A percentile compares a stretch with the other conserved stretches of the same genome.
Conservation (phyloP, 2,888 invertebrate species). For the Cremastinae sp. region DNA sequence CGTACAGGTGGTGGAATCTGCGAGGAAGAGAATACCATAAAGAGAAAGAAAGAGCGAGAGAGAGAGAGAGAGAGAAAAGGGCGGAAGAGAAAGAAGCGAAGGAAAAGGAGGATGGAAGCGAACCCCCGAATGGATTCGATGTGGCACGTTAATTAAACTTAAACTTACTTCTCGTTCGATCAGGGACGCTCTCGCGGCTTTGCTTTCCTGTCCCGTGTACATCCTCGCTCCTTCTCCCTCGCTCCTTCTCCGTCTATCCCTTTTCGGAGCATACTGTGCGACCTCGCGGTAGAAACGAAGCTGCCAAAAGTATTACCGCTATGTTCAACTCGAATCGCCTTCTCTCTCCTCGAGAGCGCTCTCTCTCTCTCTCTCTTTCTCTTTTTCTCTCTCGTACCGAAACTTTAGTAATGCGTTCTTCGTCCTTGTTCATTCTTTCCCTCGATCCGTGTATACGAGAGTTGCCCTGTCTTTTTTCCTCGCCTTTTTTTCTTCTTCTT, state of each 20-base stretch:
- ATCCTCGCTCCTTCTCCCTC: conserved; percentile 36
- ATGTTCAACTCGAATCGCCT: conserved; percentile 64
- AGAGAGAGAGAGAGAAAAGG: conserved; percentile 5
- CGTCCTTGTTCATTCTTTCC: conserved; percentile 20
- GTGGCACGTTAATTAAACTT: conserved; percentile 77
- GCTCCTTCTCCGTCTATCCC: conserved; percentile 37
- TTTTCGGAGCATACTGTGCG: conserved; percentile 47
- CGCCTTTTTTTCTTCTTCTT: too few species aligned
- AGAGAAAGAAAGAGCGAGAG: conserved; percentile 31
- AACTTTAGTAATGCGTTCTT: conserved; percentile 59
- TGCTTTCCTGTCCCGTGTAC: conserved; percentile 61
- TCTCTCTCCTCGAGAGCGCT: conserved; percentile 28
- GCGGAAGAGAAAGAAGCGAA: conserved; percentile 4
- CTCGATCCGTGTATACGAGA: conserved; percentile 30
- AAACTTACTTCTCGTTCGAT: conserved; percentile 71
- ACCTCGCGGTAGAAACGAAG: conserved; percentile 63
- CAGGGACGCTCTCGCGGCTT: conserved; percentile 60
- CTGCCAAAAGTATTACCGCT: conserved; percentile 75
- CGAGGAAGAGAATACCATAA: too few species aligned
- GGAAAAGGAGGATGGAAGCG: conserved; percentile 60
- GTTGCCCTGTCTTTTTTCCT: conserved; percentile 24
- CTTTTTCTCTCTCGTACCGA: conserved; percentile 56
- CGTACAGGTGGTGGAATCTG: conserved; percentile 45
- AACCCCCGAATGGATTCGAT: conserved; percentile 68
- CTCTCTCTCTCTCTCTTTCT: conserved; percentile 51